A percentile compares a stretch with the other conserved stretches of the same genome.
These are phyloP conservation scores for Cryptoblepharus egeriae DNA, from an alignment of 2,797 vertebrate genomes.

Conservation along the genomic window DNA sequence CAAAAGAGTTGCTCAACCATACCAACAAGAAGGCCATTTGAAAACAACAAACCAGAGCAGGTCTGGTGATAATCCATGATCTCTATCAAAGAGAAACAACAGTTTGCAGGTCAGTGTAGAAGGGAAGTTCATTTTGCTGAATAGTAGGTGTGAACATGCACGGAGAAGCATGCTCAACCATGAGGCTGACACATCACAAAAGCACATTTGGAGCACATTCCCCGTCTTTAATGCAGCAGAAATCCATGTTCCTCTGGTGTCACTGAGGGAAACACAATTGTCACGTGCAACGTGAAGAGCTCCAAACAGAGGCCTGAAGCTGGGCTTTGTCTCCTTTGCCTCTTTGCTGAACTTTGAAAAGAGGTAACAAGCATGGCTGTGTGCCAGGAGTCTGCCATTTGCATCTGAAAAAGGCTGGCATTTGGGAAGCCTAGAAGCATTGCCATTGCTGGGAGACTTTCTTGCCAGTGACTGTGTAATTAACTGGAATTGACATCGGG, in stretches of 20 bases:
- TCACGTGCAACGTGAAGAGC: background rate
- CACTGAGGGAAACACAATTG: conserved; percentile 1
- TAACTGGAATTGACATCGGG: conserved; percentile 36
- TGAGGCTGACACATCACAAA: no score
- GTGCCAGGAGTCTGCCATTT: conserved; percentile 8
- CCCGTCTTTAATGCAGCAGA: background rate
- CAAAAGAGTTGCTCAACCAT: background rate
- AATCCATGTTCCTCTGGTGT: background rate
- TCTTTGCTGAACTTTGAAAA: conserved; percentile 31
- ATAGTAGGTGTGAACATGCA: background rate
- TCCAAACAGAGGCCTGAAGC: background rate
- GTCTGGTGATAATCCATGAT: background rate
- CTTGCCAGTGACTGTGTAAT: conserved; percentile 33
- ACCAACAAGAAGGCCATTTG: background rate
- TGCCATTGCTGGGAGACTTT: conserved; percentile 28
- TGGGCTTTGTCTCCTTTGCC: conserved; percentile 6
- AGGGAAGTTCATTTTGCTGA: no score
- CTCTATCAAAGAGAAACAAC: no score
- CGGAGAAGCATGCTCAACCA: background rate
- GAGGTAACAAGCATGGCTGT: conserved; percentile 4
- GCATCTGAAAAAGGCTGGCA: conserved; percentile 34
- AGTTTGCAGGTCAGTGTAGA: background rate
- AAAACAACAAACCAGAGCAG: background rate
- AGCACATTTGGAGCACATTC: background rate
- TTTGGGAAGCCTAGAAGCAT: conserved; percentile 17